Base-by-base conservation (phyloP, 2,113 vertebrate species). In the Halcyon senegalensis region DNA sequence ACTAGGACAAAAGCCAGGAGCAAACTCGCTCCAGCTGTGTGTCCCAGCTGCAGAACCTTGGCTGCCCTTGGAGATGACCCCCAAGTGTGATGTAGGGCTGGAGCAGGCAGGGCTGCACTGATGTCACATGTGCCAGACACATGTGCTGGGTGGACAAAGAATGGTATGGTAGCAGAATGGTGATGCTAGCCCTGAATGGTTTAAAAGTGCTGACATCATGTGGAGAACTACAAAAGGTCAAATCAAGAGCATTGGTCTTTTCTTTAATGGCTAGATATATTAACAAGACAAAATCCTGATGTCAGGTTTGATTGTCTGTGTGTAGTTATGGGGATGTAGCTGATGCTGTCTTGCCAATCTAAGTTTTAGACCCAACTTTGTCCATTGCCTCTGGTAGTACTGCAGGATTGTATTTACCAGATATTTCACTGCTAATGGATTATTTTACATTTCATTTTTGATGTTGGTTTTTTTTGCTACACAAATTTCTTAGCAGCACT, bases 111-210 rank as follows among this genome's bases (percentile, higher is more conserved):
- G 13, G 10, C 15, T 5, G 16, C 4, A 46, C 56, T 75, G 78
- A 20, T 67, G 28, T 31, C 10, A 1, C 5, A 0, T 0, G 8
- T 35, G 64, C 46, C 25, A 5, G 31, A 0, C 0, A 5, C 39
- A 0, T 0, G 2, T 25, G 62, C 21, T 67, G 25, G 2, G 6
- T 25, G 39, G n/a, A 10, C 13, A 41, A 56, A 69, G 60, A 31
- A 18, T 24, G 82, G 43, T 31, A 30, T 39, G 43, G 41, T 1
- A 1, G 5, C 63, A 74, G 59, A n/a, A 13, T 1, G 3, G 13
- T 11, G 13, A 12, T 55, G n/a, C 15, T 55, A 72, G 14, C 13
- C 7, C 24, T 27, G 21, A 58, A 30, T 11, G 9, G 18, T 35
- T 82, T 63, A 37, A 46, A 39, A 67, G 41, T 1, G 1, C 7